Evolutionary conservation across 2,797 vertebrate genomes (phyloP).

Genomic region (Coilia nasus): DNA sequence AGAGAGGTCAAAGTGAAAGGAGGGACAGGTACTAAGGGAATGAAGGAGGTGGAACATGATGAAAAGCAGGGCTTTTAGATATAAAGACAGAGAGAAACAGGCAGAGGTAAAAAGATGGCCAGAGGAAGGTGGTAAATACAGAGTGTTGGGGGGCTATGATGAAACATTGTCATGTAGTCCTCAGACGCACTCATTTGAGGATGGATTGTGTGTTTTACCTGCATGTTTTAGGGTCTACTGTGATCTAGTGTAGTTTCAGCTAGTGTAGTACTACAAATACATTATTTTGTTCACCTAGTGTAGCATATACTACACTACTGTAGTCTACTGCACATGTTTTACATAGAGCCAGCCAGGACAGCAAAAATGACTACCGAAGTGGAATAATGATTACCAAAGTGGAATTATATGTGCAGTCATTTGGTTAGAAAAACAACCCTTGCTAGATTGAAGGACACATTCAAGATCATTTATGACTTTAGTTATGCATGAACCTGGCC

Average conservation of each 20-base stretch:
- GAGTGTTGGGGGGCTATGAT: neutral
- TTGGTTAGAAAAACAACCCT: neutral
- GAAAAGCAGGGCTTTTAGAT: neutral
- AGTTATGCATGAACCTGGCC: neutral
- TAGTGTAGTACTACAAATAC: no score
- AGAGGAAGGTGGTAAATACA: slow-evolving; percentile 4
- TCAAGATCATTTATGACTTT: neutral
- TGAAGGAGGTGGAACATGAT: neutral
- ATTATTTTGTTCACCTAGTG: no score
- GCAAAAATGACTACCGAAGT: neutral
- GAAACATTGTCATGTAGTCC: neutral
- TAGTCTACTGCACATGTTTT: neutral
- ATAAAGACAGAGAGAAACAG: slow-evolving; percentile 6
- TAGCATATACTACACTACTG: no score
- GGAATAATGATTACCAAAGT: neutral
- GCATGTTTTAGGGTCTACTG: no score
- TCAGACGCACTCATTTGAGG: neutral
- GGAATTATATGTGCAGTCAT: neutral
- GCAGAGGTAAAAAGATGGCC: neutral
- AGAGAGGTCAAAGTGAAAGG: neutral
- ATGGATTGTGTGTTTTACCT: neutral
- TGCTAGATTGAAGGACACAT: neutral
- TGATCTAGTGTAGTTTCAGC: no score
- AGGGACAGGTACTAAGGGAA: neutral
- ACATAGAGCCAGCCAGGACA: neutral